A percentile compares a stretch with the other conserved stretches of the same genome.
Evolutionary conservation across 2,888 invertebrate genomes (phyloP).

Genomic region (Ecdyonurus torrentis): DNA sequence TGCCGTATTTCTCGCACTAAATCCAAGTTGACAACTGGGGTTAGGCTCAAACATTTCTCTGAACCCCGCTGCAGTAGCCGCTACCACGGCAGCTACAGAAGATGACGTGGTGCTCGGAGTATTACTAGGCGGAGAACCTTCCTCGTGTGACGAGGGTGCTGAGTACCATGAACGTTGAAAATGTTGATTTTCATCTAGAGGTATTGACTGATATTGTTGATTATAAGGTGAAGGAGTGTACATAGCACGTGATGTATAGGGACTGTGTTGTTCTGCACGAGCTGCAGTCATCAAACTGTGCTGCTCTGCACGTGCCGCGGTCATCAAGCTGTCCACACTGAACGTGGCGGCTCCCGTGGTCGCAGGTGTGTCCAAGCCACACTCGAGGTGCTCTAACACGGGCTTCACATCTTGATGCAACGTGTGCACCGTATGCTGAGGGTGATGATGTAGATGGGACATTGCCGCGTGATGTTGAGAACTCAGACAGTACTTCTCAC

Average conservation of each 20-base stretch:
- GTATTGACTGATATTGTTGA: constrained; percentile 29
- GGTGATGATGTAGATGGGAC: constrained; percentile 12
- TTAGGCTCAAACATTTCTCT: constrained; percentile 23
- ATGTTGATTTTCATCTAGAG: constrained; percentile 26
- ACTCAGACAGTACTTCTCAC: constrained; percentile 19
- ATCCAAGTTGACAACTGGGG: constrained; percentile 27
- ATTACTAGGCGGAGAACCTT: constrained; percentile 14
- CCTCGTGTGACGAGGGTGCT: not conserved
- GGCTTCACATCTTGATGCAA: constrained; percentile 17
- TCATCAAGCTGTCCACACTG: constrained; percentile 45
- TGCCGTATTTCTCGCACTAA: constrained; percentile 18
- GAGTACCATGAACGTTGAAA: constrained; percentile 1
- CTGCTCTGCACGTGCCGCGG: constrained; percentile 19
- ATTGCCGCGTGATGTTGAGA: not conserved
- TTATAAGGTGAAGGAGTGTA: constrained; percentile 4
- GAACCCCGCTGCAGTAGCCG: constrained; percentile 35
- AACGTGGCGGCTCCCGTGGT: constrained; percentile 27
- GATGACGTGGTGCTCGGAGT: constrained; percentile 15
- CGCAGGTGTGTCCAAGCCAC: constrained; percentile 15
- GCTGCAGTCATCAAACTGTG: constrained; percentile 34
- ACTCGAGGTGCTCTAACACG: constrained; percentile 3
- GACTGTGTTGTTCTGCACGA: not conserved
- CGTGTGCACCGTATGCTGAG: constrained; percentile 19
- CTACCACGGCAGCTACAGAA: constrained; percentile 32
- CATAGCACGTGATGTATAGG: not conserved